Evolutionary conservation across 2,888 invertebrate species (phyloP), one percentile per base, ranked within the genome.

Genomic region (Bellardia pandia): DNA sequence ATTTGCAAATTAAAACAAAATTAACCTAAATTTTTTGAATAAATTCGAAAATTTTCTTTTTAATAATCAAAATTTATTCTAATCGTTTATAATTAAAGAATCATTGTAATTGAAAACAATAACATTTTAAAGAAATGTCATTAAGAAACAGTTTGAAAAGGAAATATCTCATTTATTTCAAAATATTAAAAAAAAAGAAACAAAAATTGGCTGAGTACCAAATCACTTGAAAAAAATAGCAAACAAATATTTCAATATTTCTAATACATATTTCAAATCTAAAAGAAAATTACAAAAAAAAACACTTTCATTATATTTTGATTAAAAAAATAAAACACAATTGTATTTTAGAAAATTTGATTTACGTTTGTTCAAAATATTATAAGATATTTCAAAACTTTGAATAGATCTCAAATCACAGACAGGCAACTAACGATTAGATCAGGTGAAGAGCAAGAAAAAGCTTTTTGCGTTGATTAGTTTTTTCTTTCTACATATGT

Each of bases 141-240:
- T 45, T 14, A 60, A 68, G 42, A 51, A 74, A 85, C 69, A 71
- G 60, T 68, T 82, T 74, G 78, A 78, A 82, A 86, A 64, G 82
- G 51, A 86, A 82, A 82, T 81, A 80, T 51, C 75, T 66, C 66
- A 60, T n/a, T 45, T 23, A 78, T 14, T 45, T 40, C 5, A 62
- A 75, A 48, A 51, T 48, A 56, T 42, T 64, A 6, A 60, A 68
- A 74, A 42, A 4, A 14, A 66, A n/a, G 13, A 33, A 13, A 68
- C 23, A 64, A 66, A 60, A 74, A 66, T 86, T 86, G 80, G 71
- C 48, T 7, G 8, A 6, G 2, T 16, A 11, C 83, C 83, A 83
- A 83, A 30, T 60, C 8, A 30, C 2, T 56, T 2, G 13, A 77
- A 66, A 33, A 40, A 66, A 56, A 56, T 23, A 8, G 76, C 8